phyloP scores from a whole-genome alignment of 2,888 invertebrate genomes.

The Diadegma fenestrale region DNA sequence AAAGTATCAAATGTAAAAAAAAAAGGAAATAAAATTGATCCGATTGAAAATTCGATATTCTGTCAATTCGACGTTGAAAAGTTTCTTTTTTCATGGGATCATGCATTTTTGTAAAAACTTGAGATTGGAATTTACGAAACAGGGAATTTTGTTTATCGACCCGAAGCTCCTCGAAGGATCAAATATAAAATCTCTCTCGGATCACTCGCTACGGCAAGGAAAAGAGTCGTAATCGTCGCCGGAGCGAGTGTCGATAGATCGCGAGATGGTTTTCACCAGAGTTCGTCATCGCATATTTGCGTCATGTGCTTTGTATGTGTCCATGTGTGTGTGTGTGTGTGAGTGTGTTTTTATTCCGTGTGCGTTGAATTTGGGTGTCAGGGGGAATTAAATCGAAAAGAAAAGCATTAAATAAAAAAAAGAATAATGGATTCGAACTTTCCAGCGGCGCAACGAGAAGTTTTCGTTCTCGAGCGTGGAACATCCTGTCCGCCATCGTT shows the following conservation, averaged over 20 bases:
- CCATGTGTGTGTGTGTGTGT: not conserved
- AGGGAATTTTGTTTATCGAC: not conserved
- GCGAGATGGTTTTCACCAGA: constrained; percentile 39
- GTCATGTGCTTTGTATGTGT: constrained; percentile 13
- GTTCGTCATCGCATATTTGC: constrained; percentile 21
- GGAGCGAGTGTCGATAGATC: constrained; percentile 55
- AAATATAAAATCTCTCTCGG: constrained; percentile 25
- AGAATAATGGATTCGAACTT: not conserved
- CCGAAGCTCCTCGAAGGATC: constrained; percentile 18
- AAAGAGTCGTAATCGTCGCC: constrained; percentile 53
- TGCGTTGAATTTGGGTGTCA: not conserved
- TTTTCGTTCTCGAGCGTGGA: not conserved
- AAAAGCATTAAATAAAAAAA: constrained; percentile 7
- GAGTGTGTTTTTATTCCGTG: not conserved
- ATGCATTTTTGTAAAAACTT: not conserved
- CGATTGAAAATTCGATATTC: not conserved
- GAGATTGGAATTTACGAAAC: not conserved
- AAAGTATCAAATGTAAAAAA: not conserved
- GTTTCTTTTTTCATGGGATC: not conserved
- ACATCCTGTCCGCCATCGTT: not conserved
- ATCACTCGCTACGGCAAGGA: constrained; percentile 62
- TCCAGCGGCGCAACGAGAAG: not conserved
- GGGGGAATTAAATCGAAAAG: constrained; percentile 1
- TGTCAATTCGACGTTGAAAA: not conserved
- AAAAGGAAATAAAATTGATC: not conserved